A percentile compares a stretch with the other conserved stretches of the same genome.
phyloP scores from a whole-genome alignment of 2,888 invertebrate species.

The Thymelicus sylvestris region DNA sequence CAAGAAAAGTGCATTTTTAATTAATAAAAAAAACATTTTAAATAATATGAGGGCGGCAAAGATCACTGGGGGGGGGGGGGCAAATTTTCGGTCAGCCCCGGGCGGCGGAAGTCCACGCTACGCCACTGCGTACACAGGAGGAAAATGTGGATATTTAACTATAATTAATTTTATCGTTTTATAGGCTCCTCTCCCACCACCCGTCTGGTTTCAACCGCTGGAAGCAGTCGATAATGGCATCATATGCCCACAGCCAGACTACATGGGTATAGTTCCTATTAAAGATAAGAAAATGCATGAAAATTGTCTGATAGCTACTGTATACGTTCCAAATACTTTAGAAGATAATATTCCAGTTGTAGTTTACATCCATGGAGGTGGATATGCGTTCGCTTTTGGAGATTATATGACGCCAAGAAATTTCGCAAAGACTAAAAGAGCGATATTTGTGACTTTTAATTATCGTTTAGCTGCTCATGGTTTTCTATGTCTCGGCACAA shows the following conservation, averaged over 20 bases:
- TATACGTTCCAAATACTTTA: conserved; percentile 48
- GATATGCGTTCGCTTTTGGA: conserved; percentile 61
- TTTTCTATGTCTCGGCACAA: conserved; percentile 61
- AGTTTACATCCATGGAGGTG: conserved; percentile 72
- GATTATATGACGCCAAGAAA: conserved; percentile 45
- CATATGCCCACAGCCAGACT: conserved; percentile 52
- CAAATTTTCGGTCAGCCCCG: too few relatives aligned
- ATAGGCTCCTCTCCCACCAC: conserved; percentile 56
- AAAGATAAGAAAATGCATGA: conserved; percentile 38
- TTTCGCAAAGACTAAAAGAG: conserved; percentile 51
- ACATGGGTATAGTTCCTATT: conserved; percentile 12
- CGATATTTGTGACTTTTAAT: conserved; percentile 59
- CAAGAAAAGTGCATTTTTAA: too few relatives aligned
- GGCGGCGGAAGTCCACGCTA: too few relatives aligned
- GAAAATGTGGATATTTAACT: too few relatives aligned
- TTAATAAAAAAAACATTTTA: too few relatives aligned
- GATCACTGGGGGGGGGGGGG: too few relatives aligned
- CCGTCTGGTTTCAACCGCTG: conserved; percentile 48
- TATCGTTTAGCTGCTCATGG: conserved; percentile 59
- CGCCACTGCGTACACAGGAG: too few relatives aligned
- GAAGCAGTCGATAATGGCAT: conserved; percentile 50
- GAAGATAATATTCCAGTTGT: conserved; percentile 59
- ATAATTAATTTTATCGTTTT: conserved; percentile 36
- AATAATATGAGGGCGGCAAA: too few relatives aligned
- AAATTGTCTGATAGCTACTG: conserved; percentile 49